Percentiles rank a stretch among this genome's conserved stretches.
Conservation (phyloP, 1,140 invertebrate genomes). For the Zaprionus africanus region DNA sequence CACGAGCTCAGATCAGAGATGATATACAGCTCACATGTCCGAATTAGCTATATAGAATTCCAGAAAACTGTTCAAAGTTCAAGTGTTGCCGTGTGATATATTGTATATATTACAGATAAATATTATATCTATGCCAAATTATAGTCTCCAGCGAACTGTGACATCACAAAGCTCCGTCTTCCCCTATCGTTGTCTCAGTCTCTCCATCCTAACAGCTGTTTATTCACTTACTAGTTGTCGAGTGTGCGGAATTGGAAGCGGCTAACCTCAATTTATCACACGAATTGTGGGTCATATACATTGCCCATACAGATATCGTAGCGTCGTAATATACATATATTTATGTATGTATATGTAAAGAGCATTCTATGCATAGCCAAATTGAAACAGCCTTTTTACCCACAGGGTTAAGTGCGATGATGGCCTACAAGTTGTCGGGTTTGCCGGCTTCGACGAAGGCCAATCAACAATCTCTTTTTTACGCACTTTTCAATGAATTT, state of each 20-base stretch:
- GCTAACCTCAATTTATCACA: slow-evolving; percentile 70
- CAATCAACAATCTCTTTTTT: slow-evolving; percentile 79
- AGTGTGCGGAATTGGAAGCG: slow-evolving; percentile 73
- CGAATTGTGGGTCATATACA: slow-evolving; percentile 76
- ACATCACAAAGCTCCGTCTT: not conserved
- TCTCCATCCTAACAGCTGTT: slow-evolving; percentile 14
- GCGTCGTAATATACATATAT: slow-evolving; percentile 10
- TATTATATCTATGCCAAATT: not conserved
- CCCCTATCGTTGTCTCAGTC: not conserved
- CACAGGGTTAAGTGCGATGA: slow-evolving; percentile 71
- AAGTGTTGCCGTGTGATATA: not conserved
- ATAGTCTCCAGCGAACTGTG: not conserved
- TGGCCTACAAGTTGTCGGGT: slow-evolving; percentile 39
- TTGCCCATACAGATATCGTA: slow-evolving; percentile 28
- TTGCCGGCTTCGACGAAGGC: slow-evolving; percentile 48
- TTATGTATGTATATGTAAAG: slow-evolving; percentile 5
- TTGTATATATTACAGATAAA: not conserved
- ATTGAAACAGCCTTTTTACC: slow-evolving; percentile 63
- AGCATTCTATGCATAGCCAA: slow-evolving; percentile 47
- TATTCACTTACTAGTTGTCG: slow-evolving; percentile 27
- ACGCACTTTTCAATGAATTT: slow-evolving; percentile 60
- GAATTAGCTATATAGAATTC: not conserved
- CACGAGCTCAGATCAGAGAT: slow-evolving; percentile 40
- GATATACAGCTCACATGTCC: slow-evolving; percentile 2
- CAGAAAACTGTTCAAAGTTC: not conserved